Conservation (phyloP, 2,113 vertebrate genomes). For the Phaethon lepturus region DNA sequence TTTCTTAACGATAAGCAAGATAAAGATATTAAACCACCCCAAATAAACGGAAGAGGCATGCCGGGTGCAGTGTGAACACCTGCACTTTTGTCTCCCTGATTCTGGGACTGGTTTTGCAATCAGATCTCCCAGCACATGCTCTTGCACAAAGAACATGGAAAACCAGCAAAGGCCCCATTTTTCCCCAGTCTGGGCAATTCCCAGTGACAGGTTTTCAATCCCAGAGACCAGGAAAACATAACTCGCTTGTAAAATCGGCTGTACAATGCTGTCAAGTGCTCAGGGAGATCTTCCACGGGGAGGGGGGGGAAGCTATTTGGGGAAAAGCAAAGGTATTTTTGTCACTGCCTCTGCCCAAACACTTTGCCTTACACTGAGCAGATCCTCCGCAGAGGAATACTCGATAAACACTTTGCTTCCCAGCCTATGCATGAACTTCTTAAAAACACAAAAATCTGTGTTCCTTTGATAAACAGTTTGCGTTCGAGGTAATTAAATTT, state of each 20-base stretch:
- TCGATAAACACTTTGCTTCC: neutral
- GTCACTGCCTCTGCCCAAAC: neutral
- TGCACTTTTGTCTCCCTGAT: neutral
- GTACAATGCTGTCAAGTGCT: neutral
- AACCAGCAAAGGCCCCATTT: neutral
- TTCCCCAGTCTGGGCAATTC: neutral
- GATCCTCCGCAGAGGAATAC: neutral
- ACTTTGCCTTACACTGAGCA: neutral
- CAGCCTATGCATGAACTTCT: neutral
- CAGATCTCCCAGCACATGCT: neutral
- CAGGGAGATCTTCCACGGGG: neutral
- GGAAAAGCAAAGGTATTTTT: neutral
- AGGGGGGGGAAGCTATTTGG: neutral
- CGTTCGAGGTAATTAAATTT: constrained; percentile 22
- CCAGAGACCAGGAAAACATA: neutral
- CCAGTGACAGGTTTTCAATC: neutral
- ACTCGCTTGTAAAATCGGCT: neutral
- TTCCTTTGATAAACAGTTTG: constrained; percentile 21
- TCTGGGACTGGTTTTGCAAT: neutral
- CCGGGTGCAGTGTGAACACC: neutral
- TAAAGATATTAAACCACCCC: neutral
- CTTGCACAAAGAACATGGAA: neutral
- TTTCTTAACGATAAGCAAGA: neutral
- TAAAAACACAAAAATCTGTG: neutral
- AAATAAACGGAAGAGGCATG: neutral